Base-by-base conservation (phyloP, 64 coral and sea anemone species). In the Pocillopora verrucosa region DNA sequence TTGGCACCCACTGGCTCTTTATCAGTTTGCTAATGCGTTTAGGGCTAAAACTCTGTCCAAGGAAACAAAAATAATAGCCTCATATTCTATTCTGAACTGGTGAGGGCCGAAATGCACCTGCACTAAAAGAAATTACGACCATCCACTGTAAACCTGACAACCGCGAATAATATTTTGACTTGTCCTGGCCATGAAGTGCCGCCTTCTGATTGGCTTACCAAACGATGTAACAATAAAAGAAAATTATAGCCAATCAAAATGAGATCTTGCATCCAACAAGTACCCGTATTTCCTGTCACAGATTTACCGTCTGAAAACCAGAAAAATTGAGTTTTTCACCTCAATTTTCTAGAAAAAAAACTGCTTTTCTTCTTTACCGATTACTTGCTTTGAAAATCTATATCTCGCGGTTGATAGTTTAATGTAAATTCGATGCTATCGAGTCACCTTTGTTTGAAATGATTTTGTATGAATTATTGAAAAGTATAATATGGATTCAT, bases 41-140 rank as follows among this genome's bases (percentile, higher is more conserved):
- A 79, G 78, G 90, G 61, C 90, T 92, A 78, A 57, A 86, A 92
- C 76, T 92, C 86, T 80, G 90, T 86, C 90, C 82, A 79, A 86
- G 60, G 76, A 92, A 86, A 92, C 84, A 87, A 87, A 87, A 92
- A 92, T 87, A 80, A 87, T 87, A 92, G 86, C 76, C 82, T 92
- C 90, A 92, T 92, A 92, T 87, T 92, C 75, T 92, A 92, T 87
- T 92, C 90, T 87, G 73, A 92, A 84, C 82, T 82, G 73, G 82
- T 77, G 79, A 77, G 80, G 90, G 76, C 83, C 68, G 63, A 92
- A 84, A 86, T 78, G 74, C 90, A 92, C 90, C 90, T 92, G 90
- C 86, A 86, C 89, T 67, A n/a, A 22, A 5, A 73, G 62, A 78
- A 92, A 87, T 77, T 86, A 78, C 34, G 65, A 17, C 25, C 76